Percentiles rank a stretch among this genome's conserved stretches.
Conservation (phyloP, 2,888 invertebrate genomes). For the Adelphocoris suturalis region DNA sequence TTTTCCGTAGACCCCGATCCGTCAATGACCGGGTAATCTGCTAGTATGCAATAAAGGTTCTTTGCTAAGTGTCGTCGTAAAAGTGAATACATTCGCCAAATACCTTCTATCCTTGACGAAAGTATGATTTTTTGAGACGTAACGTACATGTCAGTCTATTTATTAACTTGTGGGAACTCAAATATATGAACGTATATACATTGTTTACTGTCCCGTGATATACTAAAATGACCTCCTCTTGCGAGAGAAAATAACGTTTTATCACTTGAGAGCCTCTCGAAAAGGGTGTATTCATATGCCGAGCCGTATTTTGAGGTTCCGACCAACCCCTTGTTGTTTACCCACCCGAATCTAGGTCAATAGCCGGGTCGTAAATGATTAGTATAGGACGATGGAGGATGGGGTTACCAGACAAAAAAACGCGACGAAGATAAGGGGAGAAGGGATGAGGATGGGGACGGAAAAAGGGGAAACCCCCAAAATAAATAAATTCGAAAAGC, state of each 20-base stretch:
- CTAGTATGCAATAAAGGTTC: too few species aligned
- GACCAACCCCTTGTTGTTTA: constrained; percentile 54
- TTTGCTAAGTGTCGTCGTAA: too few species aligned
- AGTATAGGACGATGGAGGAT: constrained; percentile 16
- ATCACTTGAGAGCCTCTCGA: constrained; percentile 22
- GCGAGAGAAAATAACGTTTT: not conserved
- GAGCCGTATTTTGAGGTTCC: constrained; percentile 36
- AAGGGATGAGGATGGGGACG: not conserved
- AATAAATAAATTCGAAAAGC: constrained; percentile 63
- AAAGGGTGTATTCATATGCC: constrained; percentile 39
- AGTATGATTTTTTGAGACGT: too few species aligned
- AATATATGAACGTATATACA: too few species aligned
- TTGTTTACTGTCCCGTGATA: not conserved
- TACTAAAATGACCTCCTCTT: not conserved
- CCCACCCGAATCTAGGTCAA: constrained; percentile 60
- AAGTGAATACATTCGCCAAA: too few species aligned
- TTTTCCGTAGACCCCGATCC: too few species aligned
- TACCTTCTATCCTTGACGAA: too few species aligned
- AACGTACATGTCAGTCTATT: too few species aligned
- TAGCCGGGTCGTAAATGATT: constrained; percentile 59
- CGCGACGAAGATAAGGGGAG: not conserved
- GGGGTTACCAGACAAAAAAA: not conserved
- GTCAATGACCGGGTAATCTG: too few species aligned
- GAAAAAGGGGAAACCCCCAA: not conserved
- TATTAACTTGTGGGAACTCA: too few species aligned